Evolutionary conservation across 1,140 invertebrate genomes (phyloP).

Genomic region (Drosophila oshimai): DNA sequence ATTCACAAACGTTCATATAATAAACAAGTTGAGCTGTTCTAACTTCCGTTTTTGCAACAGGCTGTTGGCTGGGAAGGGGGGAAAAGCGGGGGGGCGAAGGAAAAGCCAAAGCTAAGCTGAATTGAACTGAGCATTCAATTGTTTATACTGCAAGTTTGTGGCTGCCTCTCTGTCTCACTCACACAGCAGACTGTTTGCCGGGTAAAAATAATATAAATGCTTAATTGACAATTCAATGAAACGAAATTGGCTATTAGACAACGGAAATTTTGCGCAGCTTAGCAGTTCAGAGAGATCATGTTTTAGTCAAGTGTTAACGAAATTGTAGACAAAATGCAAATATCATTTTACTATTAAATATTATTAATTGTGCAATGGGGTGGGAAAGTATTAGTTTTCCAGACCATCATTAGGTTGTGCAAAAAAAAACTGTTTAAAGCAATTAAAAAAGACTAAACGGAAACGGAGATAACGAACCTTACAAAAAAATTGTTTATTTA

Average conservation of each 20-base stretch:
- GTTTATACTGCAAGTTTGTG: slow-evolving; percentile 24
- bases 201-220: slow-evolving; percentile 39
- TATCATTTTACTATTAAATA: background rate
- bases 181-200: slow-evolving; percentile 54
- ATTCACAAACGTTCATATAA: slow-evolving; percentile 30
- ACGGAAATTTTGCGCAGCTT: slow-evolving; percentile 60
- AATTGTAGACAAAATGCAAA: background rate
- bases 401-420: background rate
- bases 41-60: slow-evolving; percentile 64
- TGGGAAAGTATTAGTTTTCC: background rate
- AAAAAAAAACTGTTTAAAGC: background rate
- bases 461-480: too few species aligned
- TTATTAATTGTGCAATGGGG: background rate
- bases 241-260: slow-evolving; percentile 68
- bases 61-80: background rate
- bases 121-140: slow-evolving; percentile 38
- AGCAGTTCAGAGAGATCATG: slow-evolving; percentile 11
- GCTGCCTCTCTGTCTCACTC: background rate
- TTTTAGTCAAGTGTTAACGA: background rate
- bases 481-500: too few species aligned
- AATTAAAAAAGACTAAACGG: too few species aligned
- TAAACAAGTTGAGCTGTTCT: slow-evolving; percentile 36
- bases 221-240: slow-evolving; percentile 69
- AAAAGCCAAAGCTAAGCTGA: slow-evolving; percentile 5
- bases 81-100: background rate